phyloP scores from a whole-genome alignment of 2,888 invertebrate species.

The Macaria liturata region DNA sequence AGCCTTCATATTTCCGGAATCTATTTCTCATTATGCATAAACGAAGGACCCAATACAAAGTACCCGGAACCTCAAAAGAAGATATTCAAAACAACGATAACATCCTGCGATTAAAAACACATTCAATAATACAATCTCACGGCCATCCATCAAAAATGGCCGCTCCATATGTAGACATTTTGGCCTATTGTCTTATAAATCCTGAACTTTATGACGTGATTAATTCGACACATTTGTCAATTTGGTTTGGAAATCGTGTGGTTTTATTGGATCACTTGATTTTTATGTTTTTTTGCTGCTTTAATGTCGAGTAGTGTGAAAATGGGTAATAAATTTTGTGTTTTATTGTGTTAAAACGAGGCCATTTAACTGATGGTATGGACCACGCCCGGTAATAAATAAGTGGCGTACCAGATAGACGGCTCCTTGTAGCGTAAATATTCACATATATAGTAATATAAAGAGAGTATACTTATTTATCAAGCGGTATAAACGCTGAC shows the following conservation, averaged over 20 bases:
- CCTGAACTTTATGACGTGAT: constrained; percentile 13
- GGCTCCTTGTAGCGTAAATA: too few species aligned
- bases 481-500: too few species aligned
- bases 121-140: constrained; percentile 3
- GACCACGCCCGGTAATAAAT: not conserved
- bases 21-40: too few species aligned
- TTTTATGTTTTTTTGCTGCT: constrained; percentile 10
- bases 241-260: constrained; percentile 14
- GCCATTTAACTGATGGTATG: not conserved
- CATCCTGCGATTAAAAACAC: constrained; percentile 13
- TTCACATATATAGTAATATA: too few species aligned
- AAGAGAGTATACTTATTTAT: too few species aligned
- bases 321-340: constrained; percentile 7
- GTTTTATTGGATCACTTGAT: constrained; percentile 10
- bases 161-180: constrained; percentile 13
- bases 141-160: constrained; percentile 1
- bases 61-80: constrained; percentile 4
- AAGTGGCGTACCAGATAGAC: too few species aligned
- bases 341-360: constrained; percentile 6
- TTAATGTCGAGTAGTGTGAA: constrained; percentile 5
- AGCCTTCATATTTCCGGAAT: too few species aligned
- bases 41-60: too few species aligned
- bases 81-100: constrained; percentile 10
- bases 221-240: constrained; percentile 12
- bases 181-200: constrained; percentile 17